Percentiles rank a stretch among this genome's conserved stretches.
Evolutionary conservation across 2,797 vertebrate species (phyloP).

Genomic region (Periparus ater): DNA sequence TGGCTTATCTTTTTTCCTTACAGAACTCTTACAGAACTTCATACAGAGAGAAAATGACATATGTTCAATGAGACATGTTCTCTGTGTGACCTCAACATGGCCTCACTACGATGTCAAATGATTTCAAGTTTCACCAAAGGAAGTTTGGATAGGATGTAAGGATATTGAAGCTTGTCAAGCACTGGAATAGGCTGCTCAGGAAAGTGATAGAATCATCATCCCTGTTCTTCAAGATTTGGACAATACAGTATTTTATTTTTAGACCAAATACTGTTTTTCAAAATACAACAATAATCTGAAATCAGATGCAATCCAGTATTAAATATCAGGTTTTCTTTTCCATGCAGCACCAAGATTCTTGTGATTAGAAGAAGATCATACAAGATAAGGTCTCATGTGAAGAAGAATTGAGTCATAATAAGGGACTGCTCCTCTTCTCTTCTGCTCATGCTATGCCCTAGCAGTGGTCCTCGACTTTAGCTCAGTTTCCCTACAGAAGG

Average conservation of each 20-base stretch:
- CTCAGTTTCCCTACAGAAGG: neutral
- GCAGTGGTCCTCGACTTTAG: neutral
- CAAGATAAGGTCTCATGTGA: accelerated
- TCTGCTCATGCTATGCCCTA: neutral
- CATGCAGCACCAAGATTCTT: neutral
- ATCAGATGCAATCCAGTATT: neutral
- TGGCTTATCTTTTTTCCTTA: neutral
- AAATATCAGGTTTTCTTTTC: neutral
- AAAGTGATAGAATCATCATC: neutral
- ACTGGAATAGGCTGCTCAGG: neutral
- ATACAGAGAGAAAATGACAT: neutral
- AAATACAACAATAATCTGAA: neutral
- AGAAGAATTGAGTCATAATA: neutral
- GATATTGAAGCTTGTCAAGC: neutral
- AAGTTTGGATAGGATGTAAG: neutral
- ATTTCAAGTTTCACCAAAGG: neutral
- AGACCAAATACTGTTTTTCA: neutral
- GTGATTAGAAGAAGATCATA: neutral
- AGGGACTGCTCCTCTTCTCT: neutral
- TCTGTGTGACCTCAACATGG: neutral
- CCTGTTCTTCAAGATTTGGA: neutral
- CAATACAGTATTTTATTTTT: neutral
- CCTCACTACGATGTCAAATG: neutral
- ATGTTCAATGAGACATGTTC: neutral
- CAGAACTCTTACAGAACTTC: neutral